These are phyloP conservation scores for Denticeps clupeoides DNA, from an alignment of 2,797 vertebrate species.

Conservation along the genomic window DNA sequence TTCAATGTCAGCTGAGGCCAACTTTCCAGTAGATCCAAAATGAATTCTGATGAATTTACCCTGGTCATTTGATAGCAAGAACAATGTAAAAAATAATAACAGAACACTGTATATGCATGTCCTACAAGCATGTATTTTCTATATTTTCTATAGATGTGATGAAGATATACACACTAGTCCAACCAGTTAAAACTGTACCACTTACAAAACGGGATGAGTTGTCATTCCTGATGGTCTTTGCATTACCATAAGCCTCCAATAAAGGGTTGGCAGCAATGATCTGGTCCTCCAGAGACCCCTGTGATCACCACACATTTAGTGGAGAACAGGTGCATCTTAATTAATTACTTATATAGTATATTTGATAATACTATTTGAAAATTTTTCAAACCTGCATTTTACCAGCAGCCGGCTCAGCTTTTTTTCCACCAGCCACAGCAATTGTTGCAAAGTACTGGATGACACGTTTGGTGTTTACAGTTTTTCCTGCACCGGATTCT, in stretches of 20 bases:
- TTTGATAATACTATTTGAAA: conserved; percentile 1
- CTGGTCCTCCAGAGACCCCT: conserved; percentile 76
- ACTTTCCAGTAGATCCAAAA: conserved; percentile 69
- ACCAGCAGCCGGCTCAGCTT: conserved; percentile 19
- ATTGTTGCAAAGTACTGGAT: conserved; percentile 68
- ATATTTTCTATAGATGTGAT: neutral
- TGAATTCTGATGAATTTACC: conserved; percentile 81
- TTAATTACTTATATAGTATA: too few species aligned
- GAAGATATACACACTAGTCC: too few species aligned
- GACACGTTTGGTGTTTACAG: conserved; percentile 66
- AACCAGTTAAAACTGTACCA: conserved; percentile 18
- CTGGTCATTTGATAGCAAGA: too few species aligned
- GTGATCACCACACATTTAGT: neutral
- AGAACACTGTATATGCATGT: too few species aligned
- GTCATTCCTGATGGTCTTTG: conserved; percentile 86
- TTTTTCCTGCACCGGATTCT: conserved; percentile 69
- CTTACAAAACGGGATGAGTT: conserved; percentile 82
- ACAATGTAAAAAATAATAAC: neutral
- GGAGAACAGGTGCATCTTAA: conserved; percentile 4
- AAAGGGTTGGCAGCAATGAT: conserved; percentile 71
- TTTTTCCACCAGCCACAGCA: conserved; percentile 43
- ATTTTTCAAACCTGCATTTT: conserved; percentile 53
- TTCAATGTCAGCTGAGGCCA: conserved; percentile 79
- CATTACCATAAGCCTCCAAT: conserved; percentile 80
- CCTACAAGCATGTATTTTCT: neutral